These are phyloP conservation scores for Eupithecia exiguata DNA, from an alignment of 2,888 invertebrate species.

Conservation along the genomic window DNA sequence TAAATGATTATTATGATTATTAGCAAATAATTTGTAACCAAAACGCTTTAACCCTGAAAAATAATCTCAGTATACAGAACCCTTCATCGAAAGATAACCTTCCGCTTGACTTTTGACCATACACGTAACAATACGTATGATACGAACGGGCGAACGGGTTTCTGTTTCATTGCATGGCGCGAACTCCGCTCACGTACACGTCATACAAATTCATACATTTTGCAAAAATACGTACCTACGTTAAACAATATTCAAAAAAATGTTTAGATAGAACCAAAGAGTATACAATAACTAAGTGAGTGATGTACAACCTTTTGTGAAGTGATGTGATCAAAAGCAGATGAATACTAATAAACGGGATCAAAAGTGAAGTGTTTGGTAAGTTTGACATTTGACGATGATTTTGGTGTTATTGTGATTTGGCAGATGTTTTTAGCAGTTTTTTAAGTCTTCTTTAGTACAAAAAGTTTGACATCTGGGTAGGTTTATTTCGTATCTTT, in stretches of 20 bases:
- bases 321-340: neutral
- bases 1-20: too few species aligned
- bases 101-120: constrained; percentile 30
- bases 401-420: neutral
- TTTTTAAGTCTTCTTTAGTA: neutral
- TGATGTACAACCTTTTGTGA: neutral
- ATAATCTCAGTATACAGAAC: constrained; percentile 21
- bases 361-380: neutral
- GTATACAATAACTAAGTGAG: neutral
- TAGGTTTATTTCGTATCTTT: neutral
- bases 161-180: constrained; percentile 11
- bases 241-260: neutral
- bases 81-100: constrained; percentile 5
- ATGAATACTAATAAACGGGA: too few species aligned
- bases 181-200: neutral
- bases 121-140: constrained; percentile 28
- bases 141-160: constrained; percentile 15
- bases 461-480: neutral
- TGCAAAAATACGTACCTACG: neutral
- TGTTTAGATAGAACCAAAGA: too few species aligned
- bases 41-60: neutral
- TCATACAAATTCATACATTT: constrained; percentile 16
- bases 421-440: neutral
- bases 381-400: neutral
- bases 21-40: neutral